Conservation (phyloP, 2,888 invertebrate genomes). For the Ormyrus labotus region DNA sequence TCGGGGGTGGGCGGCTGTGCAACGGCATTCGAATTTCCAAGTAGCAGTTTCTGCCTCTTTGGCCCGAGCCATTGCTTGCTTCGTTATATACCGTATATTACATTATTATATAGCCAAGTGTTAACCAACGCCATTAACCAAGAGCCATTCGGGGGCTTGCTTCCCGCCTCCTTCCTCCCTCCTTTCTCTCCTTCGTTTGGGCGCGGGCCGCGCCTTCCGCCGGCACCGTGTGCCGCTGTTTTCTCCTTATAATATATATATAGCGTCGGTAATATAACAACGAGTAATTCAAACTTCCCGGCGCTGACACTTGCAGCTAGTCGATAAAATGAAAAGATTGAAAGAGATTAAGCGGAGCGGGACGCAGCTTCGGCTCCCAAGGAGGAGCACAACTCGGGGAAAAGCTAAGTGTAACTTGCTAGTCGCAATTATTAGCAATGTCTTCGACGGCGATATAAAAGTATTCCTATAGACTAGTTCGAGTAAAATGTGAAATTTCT, state of each 20-base stretch:
- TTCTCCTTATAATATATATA: neutral
- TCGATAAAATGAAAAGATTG: slow-evolving; percentile 44
- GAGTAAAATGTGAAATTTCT: too few relatives aligned
- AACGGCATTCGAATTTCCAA: slow-evolving; percentile 58
- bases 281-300: slow-evolving; percentile 46
- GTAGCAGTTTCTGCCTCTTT: slow-evolving; percentile 56
- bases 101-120: slow-evolving; percentile 66
- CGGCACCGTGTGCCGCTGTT: slow-evolving; percentile 15
- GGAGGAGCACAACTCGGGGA: too few relatives aligned
- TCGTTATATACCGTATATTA: slow-evolving; percentile 61
- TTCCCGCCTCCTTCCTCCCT: neutral
- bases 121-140: slow-evolving; percentile 66
- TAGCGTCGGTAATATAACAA: slow-evolving; percentile 2
- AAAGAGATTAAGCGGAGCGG: slow-evolving; percentile 15
- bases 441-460: too few relatives aligned
- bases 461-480: too few relatives aligned
- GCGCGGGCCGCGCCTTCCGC: too few relatives aligned
- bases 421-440: too few relatives aligned
- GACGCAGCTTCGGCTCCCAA: neutral
- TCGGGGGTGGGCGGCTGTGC: neutral
- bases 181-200: neutral
- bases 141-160: slow-evolving; percentile 16
- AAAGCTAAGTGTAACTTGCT: too few relatives aligned
- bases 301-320: slow-evolving; percentile 40
- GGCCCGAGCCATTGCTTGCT: neutral